Evolutionary conservation across 92 coral and sea anemone genomes (phyloP), one percentile per base, ranked within the genome.

Genomic region (Zoanthus sansibaricus): DNA sequence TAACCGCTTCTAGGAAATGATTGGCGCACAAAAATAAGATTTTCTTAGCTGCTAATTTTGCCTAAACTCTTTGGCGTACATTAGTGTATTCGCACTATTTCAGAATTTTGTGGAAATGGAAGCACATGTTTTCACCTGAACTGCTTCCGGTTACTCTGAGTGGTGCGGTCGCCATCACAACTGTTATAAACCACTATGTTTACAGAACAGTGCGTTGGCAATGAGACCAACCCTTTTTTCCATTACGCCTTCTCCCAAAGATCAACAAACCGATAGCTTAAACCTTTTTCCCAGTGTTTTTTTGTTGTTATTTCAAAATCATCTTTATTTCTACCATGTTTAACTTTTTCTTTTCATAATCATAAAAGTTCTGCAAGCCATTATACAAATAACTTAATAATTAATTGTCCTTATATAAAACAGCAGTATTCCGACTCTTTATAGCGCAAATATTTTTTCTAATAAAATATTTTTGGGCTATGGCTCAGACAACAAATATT

Each of bases 11-110:
- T 12, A 11, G 14, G 13, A 66, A 45, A 20, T 66, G 85, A 80
- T 64, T 66, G 85, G 62, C 37, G 75, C n/a, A 44, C 37, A 51
- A 20, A 66, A 18, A 80, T 51, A 18, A 16, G 25, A 67, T 30
- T 64, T 33, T 69, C 3, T 49, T 64, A 80, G 85, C 75, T 66
- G 75, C 85, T 80, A 80, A 76, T 76, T 76, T 16, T 76, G 8
- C 14, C 42, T 52, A 80, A 80, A 49, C 73, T 80, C 21, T 25
- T 44, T 18, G 33, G 47, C 7, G 69, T 18, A 30, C 13, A 9
- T 25, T 20, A 31, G 16, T 14, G 17, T 20, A 32, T 68, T n/a
- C 16, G 56, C 55, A 42, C 44, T 13, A 12, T 13, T 15, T 1
- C 54, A 13, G 61, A 12, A 64, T 47, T 45, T 15, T 32, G 74